Percentiles rank a stretch among this genome's conserved stretches.
These are phyloP conservation scores for Hirtodrosophila alboralis DNA, from an alignment of 2,888 invertebrate genomes.

Conservation along the genomic window DNA sequence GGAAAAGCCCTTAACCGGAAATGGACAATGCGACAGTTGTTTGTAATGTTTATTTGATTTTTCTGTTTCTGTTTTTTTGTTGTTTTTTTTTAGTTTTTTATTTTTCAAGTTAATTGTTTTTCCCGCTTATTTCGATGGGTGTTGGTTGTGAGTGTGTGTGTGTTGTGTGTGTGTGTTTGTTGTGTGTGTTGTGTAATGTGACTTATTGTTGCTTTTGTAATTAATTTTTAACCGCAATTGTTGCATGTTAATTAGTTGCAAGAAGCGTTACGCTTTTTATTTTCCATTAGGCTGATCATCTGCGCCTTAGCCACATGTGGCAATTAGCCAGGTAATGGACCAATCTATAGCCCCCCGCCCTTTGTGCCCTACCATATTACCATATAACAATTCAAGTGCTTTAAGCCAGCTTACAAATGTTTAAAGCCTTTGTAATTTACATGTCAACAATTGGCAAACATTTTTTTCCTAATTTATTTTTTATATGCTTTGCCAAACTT, in stretches of 20 bases:
- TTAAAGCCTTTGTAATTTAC: conserved; percentile 33
- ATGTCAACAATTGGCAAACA: conserved; percentile 44
- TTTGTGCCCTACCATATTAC: too few species aligned
- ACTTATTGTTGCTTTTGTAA: conserved; percentile 25
- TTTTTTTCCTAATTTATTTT: conserved; percentile 2
- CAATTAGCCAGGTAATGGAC: conserved; percentile 3
- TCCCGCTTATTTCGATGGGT: conserved; percentile 20
- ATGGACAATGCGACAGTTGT: conserved; percentile 27
- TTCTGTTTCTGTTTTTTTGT: conserved; percentile 6
- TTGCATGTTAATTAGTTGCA: conserved; percentile 60
- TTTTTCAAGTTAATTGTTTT: conserved; percentile 45
- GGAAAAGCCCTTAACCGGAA: conserved; percentile 63
- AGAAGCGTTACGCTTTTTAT: conserved; percentile 55
- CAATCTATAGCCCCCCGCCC: conserved; percentile 15
- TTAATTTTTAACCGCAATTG: conserved; percentile 40
- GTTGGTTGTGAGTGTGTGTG: conserved; percentile 7
- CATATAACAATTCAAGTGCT: too few species aligned
- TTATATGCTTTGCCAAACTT: conserved; percentile 27
- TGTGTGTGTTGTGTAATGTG: conserved; percentile 26
- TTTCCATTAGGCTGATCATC: conserved; percentile 48
- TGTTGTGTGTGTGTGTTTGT: conserved; percentile 13
- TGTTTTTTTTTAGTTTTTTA: conserved; percentile 11
- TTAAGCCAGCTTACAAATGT: conserved; percentile 10
- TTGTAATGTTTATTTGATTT: neutral
- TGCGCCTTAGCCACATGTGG: conserved; percentile 4